Conservation (phyloP, 2,888 invertebrate species). For the Craniophora ligustri region DNA sequence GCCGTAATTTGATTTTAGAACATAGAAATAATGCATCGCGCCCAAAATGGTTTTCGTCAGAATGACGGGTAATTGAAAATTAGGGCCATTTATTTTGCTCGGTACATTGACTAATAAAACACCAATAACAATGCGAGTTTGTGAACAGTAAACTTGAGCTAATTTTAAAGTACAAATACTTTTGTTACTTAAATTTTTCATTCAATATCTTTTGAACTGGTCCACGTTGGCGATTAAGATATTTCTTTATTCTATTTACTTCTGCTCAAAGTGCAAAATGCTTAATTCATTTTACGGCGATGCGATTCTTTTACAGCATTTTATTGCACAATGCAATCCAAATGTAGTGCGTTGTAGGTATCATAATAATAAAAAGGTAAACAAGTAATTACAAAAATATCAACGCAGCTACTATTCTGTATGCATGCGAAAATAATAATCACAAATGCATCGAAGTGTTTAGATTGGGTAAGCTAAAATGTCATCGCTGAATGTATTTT, state of each 20-base stretch:
- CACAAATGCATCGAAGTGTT: conserved; percentile 41
- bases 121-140: background rate
- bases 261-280: no score
- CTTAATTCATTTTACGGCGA: no score
- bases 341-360: conserved; percentile 34
- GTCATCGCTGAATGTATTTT: conserved; percentile 43
- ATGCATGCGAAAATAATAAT: conserved; percentile 26
- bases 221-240: no score
- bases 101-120: background rate
- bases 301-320: no score
- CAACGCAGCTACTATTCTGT: no score
- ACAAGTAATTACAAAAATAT: conserved; percentile 32
- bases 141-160: background rate
- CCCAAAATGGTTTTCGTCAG: conserved; percentile 57
- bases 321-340: no score
- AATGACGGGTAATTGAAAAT: conserved; percentile 47
- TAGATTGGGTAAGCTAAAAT: conserved; percentile 28
- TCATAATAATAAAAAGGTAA: conserved; percentile 17
- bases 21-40: conserved; percentile 74
- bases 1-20: conserved; percentile 81
- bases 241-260: no score
- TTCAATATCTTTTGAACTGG: no score
- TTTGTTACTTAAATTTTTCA: no score
- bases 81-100: conserved; percentile 32
- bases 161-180: no score